These are phyloP conservation scores for Bufo gargarizans DNA, from an alignment of 2,113 vertebrate genomes.

Conservation along the genomic window DNA sequence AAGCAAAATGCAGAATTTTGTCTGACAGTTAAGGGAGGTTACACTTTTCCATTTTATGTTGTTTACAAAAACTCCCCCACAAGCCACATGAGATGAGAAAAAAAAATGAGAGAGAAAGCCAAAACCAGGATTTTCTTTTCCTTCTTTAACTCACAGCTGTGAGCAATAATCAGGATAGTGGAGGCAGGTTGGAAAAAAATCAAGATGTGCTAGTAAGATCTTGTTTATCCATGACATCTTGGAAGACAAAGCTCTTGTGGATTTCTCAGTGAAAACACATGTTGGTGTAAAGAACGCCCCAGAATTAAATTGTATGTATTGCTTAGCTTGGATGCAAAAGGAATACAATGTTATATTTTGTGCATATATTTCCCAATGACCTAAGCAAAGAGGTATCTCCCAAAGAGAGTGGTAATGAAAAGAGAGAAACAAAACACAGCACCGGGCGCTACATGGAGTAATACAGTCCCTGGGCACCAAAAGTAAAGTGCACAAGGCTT, in stretches of 20 bases:
- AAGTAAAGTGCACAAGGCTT: too few species aligned
- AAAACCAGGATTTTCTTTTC: not conserved
- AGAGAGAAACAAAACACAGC: too few species aligned
- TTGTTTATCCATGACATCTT: conserved; percentile 59
- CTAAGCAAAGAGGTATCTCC: not conserved
- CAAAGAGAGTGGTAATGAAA: too few species aligned
- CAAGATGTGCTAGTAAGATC: conserved; percentile 45
- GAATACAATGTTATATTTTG: not conserved
- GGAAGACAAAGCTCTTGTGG: conserved; percentile 55
- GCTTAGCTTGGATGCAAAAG: not conserved
- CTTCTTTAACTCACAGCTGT: conserved; percentile 51
- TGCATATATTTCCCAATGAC: not conserved
- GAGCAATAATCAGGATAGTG: conserved; percentile 58
- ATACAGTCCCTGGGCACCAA: too few species aligned
- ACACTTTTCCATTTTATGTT: not conserved
- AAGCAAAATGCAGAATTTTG: not conserved
- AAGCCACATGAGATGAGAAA: conserved; percentile 18
- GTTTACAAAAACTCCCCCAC: conserved; percentile 50
- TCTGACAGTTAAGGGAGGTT: not conserved
- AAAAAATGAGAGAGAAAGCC: conserved; percentile 52
- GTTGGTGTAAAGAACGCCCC: conserved; percentile 57
- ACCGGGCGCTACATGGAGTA: too few species aligned
- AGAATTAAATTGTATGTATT: conserved; percentile 48
- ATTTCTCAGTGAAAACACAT: conserved; percentile 57
- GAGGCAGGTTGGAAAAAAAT: conserved; percentile 56